Conservation (phyloP, 2,797 vertebrate species). For the Semotilus atromaculatus region DNA sequence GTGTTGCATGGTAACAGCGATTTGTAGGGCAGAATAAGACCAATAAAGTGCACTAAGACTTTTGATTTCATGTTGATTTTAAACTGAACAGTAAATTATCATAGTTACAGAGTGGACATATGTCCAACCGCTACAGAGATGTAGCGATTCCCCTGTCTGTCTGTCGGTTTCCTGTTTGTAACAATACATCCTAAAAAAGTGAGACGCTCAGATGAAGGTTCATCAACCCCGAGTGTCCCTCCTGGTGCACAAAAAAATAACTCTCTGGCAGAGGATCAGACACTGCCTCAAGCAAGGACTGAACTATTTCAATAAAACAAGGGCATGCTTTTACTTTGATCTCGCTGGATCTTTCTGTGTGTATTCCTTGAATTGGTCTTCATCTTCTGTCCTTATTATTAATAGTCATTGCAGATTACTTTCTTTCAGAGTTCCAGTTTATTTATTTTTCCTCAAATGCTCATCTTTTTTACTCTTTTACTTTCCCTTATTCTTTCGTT, state of each 20-base stretch:
- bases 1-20: background rate
- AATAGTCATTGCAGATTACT: constrained; percentile 13
- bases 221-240: constrained; percentile 14
- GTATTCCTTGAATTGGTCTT: constrained; percentile 18
- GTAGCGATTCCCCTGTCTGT: background rate
- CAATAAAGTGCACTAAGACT: background rate
- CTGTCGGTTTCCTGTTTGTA: constrained; percentile 20
- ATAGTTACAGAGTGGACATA: background rate
- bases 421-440: background rate
- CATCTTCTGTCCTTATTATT: constrained; percentile 17
- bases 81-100: background rate
- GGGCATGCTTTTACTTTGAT: constrained; percentile 46
- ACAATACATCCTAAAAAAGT: constrained; percentile 28
- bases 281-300: constrained; percentile 43
- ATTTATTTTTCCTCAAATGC: background rate
- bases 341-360: constrained; percentile 15
- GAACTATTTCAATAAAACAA: constrained; percentile 48
- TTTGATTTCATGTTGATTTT: background rate
- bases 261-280: constrained; percentile 46
- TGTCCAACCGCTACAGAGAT: background rate
- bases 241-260: constrained; percentile 34
- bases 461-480: background rate
- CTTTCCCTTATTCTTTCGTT: background rate
- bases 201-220: constrained; percentile 9
- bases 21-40: background rate